A percentile compares a stretch with the other conserved stretches of the same genome.
Conservation (phyloP, 1,140 invertebrate genomes). For the Helicoverpa zea region DNA sequence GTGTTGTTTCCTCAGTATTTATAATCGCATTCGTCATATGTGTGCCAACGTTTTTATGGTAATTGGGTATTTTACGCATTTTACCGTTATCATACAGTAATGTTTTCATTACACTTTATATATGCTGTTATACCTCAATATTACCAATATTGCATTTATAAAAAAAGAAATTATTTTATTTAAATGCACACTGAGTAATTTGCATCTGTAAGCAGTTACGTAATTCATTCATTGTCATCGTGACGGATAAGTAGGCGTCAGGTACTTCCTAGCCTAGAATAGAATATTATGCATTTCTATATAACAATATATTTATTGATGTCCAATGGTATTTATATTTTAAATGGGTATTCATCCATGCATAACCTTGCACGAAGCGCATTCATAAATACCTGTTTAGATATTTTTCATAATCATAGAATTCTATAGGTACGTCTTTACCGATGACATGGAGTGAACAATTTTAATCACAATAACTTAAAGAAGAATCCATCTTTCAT, state of each 20-base stretch:
- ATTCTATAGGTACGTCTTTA: not conserved
- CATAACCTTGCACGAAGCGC: no score
- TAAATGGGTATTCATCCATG: no score
- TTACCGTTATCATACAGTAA: not conserved
- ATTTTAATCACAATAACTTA: not conserved
- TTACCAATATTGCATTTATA: not conserved
- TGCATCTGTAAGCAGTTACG: not conserved
- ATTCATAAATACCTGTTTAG: no score
- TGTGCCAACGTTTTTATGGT: not conserved
- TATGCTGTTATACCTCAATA: not conserved
- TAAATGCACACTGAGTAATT: not conserved
- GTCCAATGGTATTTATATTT: no score
- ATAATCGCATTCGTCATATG: not conserved
- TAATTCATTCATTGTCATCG: not conserved
- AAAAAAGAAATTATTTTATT: not conserved
- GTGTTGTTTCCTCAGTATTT: slow-evolving; percentile 9
- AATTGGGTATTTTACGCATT: not conserved
- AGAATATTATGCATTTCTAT: not conserved
- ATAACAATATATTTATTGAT: no score
- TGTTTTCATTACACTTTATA: not conserved
- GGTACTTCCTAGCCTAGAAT: not conserved
- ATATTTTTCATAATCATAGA: no score
- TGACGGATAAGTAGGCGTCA: no score
- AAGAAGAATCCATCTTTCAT: not conserved
- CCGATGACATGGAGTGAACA: not conserved